Conservation (phyloP, 2,113 vertebrate species). For the Dascyllus trimaculatus region DNA sequence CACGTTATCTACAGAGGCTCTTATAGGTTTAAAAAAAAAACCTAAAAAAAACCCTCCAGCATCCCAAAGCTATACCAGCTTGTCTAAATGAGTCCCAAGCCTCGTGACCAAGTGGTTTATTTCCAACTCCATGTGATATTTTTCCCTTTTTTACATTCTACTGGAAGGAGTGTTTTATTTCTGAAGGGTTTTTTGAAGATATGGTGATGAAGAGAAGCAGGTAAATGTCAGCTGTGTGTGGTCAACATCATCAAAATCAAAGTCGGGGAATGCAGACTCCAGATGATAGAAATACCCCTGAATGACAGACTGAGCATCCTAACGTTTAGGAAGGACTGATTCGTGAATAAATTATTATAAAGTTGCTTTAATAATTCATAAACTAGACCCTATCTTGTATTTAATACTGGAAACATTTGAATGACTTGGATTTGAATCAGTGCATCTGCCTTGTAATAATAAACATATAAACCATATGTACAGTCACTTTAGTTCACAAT, state of each 20-base stretch:
- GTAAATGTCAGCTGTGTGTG: constrained; percentile 35
- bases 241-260: constrained; percentile 6
- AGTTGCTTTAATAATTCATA: background rate
- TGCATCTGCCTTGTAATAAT: too few relatives aligned
- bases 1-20: background rate
- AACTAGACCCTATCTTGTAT: too few relatives aligned
- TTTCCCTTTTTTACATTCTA: too few relatives aligned
- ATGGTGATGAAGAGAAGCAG: background rate
- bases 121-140: too few relatives aligned
- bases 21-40: too few relatives aligned
- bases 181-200: too few relatives aligned
- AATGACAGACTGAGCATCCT: background rate
- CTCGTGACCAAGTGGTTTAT: too few relatives aligned
- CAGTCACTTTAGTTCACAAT: too few relatives aligned
- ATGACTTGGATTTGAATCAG: too few relatives aligned
- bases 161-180: too few relatives aligned
- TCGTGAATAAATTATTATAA: background rate
- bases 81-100: background rate
- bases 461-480: too few relatives aligned
- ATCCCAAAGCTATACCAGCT: background rate
- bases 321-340: background rate
- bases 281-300: constrained; percentile 5
- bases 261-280: background rate
- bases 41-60: background rate
- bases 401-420: too few relatives aligned